Base-by-base conservation (phyloP, 2,113 vertebrate genomes). In the Synodontis membranacea region DNA sequence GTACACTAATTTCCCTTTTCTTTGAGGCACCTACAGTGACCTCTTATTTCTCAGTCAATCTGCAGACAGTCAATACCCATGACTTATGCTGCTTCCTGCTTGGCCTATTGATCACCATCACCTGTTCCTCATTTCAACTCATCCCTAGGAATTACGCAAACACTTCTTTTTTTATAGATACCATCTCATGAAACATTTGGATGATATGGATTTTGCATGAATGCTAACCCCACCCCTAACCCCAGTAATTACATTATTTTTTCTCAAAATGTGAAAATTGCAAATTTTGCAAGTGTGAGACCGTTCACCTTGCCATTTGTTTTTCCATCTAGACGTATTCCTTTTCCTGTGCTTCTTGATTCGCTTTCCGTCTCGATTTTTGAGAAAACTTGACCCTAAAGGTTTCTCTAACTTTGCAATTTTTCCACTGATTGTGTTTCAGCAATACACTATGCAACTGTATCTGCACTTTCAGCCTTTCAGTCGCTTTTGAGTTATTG, bases 1-100 rank as follows among this genome's bases (percentile, higher is more conserved):
- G 52, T 80, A 75, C 8, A 68, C 0, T 5, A 11, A 34, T 46
- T 52, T 62, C 19, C 21, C 62, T 58, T 3, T 10, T 70, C 66
- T 60, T 48, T 48, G 9, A 56, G 50, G 17, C 17, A 8, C 50
- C 21, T 21, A 72, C 50, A 60, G 50, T 72, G 50, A 86, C n/a
- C 50, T 81, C 62, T 56, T 68, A 81, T 34, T 28, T n/a, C 70
- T 37, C 66, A 86, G 64, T 82, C 64, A 70, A 48, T 72, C 28
- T 81, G 12, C 25, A 31, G 48, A n/a, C 64, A 70, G 39, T 81
- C 78, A 72, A 58, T 70, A 70, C 19, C 25, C n/a, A 52, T 52
- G 15, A 21, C 28, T 44, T 50, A 23, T 39, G 19, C n/a, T 48
- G 44, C 46, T 39, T 39, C 44, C 60, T 52, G 75, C 46, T 52